phyloP scores from a whole-genome alignment of 2,888 invertebrate genomes.

The Resseliella maxima region DNA sequence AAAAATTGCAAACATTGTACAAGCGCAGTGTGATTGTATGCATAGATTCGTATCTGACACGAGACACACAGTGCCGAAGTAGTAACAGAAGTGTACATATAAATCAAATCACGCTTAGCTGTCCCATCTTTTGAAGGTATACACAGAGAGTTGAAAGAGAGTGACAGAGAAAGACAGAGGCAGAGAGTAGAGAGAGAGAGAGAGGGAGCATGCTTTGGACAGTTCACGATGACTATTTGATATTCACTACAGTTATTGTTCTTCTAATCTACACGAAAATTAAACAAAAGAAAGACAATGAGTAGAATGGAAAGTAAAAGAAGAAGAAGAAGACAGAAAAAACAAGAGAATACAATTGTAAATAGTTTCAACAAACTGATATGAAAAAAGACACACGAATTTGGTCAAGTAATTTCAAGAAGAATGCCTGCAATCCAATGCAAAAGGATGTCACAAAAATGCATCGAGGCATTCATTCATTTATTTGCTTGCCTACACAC shows the following conservation, averaged over 20 bases:
- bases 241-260: not conserved
- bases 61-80: too few species aligned
- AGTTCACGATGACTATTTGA: conserved; percentile 47
- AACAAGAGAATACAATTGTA: not conserved
- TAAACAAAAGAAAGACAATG: not conserved
- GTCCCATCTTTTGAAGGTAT: too few species aligned
- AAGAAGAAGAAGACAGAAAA: not conserved
- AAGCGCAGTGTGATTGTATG: not conserved
- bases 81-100: too few species aligned
- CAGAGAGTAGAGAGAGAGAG: not conserved
- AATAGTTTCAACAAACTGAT: not conserved
- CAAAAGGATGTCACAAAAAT: conserved; percentile 27
- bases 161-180: too few species aligned
- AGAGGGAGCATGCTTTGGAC: not conserved
- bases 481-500: not conserved
- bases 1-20: conserved; percentile 24
- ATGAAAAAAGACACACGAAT: not conserved
- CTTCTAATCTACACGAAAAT: not conserved
- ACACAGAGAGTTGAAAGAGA: too few species aligned
- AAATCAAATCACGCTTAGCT: conserved; percentile 40
- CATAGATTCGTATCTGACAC: not conserved
- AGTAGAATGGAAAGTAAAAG: not conserved
- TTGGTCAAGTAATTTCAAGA: conserved; percentile 34
- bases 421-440: not conserved
- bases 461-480: not conserved